Percentiles rank a stretch among this genome's conserved stretches.
Conservation (phyloP, 2,888 invertebrate species). For the Formica aserva region DNA sequence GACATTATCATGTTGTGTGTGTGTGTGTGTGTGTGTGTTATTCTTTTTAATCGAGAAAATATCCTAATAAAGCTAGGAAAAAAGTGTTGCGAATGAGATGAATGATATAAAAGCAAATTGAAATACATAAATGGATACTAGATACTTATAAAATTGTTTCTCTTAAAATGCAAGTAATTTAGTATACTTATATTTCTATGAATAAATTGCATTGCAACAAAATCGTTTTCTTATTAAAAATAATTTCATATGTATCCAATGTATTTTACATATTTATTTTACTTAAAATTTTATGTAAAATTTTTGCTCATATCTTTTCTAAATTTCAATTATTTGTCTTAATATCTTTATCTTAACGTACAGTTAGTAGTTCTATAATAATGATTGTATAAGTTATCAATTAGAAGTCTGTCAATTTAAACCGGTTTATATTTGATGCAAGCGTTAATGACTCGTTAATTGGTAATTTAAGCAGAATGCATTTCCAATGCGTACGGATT, state of each 20-base stretch:
- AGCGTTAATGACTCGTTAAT: conserved; percentile 47
- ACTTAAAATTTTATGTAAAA: background rate
- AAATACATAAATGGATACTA: background rate
- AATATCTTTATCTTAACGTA: background rate
- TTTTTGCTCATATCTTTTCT: background rate
- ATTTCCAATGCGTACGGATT: conserved; percentile 30
- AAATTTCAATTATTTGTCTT: background rate
- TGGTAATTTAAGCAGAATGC: conserved; percentile 50
- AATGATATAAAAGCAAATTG: background rate
- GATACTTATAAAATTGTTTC: background rate
- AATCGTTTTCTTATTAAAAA: background rate
- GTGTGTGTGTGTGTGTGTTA: background rate
- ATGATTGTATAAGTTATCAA: background rate
- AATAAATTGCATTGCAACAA: background rate
- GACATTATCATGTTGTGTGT: background rate
- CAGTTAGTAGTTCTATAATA: background rate
- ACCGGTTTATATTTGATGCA: conserved; percentile 27
- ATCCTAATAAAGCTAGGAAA: background rate
- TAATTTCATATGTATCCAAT: background rate
- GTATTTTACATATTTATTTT: conserved; percentile 11
- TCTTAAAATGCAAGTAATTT: background rate
- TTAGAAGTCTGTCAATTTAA: conserved; percentile 23
- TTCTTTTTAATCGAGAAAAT: background rate
- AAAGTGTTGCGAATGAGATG: background rate
- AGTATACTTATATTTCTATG: background rate